These are phyloP conservation scores for Dynastes tityus DNA, from an alignment of 2,888 invertebrate species.

Conservation along the genomic window DNA sequence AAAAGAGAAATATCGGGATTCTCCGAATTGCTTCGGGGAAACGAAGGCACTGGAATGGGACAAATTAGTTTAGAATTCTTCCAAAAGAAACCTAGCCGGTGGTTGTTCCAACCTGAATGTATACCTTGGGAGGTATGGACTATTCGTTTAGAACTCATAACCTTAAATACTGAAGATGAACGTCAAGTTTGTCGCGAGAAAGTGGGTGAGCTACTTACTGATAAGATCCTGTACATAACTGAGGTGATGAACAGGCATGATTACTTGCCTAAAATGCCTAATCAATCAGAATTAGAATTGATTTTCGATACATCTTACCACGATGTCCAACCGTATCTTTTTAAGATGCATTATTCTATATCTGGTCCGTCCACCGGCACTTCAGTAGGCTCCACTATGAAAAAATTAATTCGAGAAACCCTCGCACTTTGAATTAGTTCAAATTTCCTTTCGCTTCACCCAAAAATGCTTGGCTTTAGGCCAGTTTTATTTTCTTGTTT, in stretches of 20 bases:
- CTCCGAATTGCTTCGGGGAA: slow-evolving; percentile 83
- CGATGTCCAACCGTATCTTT: slow-evolving; percentile 97
- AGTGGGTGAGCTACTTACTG: slow-evolving; percentile 89
- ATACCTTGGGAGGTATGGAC: slow-evolving; percentile 99
- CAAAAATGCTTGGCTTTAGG: slow-evolving; percentile 22
- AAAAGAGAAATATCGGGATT: slow-evolving; percentile 85
- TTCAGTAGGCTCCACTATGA: slow-evolving; percentile 91
- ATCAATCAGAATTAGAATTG: slow-evolving; percentile 91
- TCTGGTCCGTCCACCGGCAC: slow-evolving; percentile 82
- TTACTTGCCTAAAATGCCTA: slow-evolving; percentile 97
- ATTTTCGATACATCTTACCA: slow-evolving; percentile 95
- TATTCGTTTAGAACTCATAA: slow-evolving; percentile 89
- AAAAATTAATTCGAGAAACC: slow-evolving; percentile 91
- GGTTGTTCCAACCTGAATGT: slow-evolving; percentile 92
- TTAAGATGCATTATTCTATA: slow-evolving; percentile 90
- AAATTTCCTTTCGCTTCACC: slow-evolving; percentile 47
- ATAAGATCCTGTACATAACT: slow-evolving; percentile 95
- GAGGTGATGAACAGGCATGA: slow-evolving; percentile 97
- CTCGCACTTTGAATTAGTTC: slow-evolving; percentile 79
- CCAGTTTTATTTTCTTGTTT: too few relatives aligned
- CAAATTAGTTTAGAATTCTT: slow-evolving; percentile 97
- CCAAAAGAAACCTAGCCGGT: slow-evolving; percentile 90
- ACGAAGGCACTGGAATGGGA: slow-evolving; percentile 79
- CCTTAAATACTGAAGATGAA: slow-evolving; percentile 89
- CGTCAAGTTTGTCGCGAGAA: slow-evolving; percentile 90